A percentile compares a stretch with the other conserved stretches of the same genome.
Conservation (phyloP, 2,888 invertebrate species). For the Willowsia nigromaculata region DNA sequence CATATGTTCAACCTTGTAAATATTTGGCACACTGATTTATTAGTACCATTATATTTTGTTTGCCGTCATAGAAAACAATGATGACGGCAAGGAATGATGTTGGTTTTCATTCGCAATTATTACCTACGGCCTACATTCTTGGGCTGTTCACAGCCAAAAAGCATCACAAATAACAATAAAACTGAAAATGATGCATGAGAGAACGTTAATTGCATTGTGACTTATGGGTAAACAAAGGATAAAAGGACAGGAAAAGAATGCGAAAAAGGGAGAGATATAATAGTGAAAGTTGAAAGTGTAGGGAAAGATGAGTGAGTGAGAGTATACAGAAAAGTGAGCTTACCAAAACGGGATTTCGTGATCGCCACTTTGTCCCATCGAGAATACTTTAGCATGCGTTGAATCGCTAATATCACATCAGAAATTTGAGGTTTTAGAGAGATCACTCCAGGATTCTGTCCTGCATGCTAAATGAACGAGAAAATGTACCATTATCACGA, state of each 20-base stretch:
- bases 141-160: too few relatives aligned
- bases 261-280: background rate
- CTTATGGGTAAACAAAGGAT: background rate
- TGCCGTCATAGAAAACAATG: background rate
- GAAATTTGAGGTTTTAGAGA: slow-evolving; percentile 75
- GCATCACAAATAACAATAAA: background rate
- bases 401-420: slow-evolving; percentile 77
- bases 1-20: too few relatives aligned
- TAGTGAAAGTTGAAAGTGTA: too few relatives aligned
- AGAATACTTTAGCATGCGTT: slow-evolving; percentile 75
- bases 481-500: slow-evolving; percentile 61
- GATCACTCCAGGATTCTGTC: slow-evolving; percentile 75
- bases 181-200: background rate
- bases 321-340: slow-evolving; percentile 37
- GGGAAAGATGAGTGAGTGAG: too few relatives aligned
- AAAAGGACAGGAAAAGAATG: background rate
- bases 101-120: background rate
- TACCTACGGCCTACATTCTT: background rate
- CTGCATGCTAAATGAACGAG: slow-evolving; percentile 65
- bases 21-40: too few relatives aligned
- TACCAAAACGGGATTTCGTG: slow-evolving; percentile 77
- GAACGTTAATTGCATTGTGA: background rate
- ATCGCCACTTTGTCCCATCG: slow-evolving; percentile 76
- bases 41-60: too few relatives aligned
- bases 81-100: background rate